Evolutionary conservation across 2,888 invertebrate genomes (phyloP), one percentile per base, ranked within the genome.

Genomic region (Tipula vernalis): DNA sequence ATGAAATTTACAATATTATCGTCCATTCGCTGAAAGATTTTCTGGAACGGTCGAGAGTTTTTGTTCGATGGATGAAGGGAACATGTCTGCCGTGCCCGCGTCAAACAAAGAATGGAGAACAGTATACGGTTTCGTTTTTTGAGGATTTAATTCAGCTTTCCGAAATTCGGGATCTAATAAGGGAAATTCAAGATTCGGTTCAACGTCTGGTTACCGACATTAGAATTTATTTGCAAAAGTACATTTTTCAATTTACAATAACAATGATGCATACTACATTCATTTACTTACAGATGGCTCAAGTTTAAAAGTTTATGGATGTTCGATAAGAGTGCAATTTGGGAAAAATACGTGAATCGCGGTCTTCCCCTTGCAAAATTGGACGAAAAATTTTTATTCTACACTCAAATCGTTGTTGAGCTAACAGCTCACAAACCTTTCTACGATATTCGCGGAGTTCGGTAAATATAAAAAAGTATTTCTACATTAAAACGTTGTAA

Each of bases 361-460:
- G 93, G 93, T 88, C 93, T 94, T 5, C 92, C 94, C 5, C 92
- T 96, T 5, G 92, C 93, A 71, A 89, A 90, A 88, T 97, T 95
- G 90, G 97, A 98, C 89, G 96, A 97, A 89, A 96, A 96, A 90
- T 95, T 98, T 89, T 95, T 95, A 90, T 96, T 95, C 90, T 98
- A 97, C 91, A 94, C 95, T 89, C 94, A 95, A 88, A 94, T 96
- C 6, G 94, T 96, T 18, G 92, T 94, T 3, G 95, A 96, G 88
- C 91, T 97, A 86, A 91, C 93, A 10, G 90, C 89, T 0, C 94
- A 94, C 89, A 92, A 93, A 5, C 92, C 93, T 85, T 94, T 93
- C 89, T 92, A 94, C 0, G 95, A 96, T 88, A 92, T 96, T 41
- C 41, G 42, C 8, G 51, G 51, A 51, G 57, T 86, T 15, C 39